Evolutionary conservation across 1,140 invertebrate genomes (phyloP), one percentile per base, ranked within the genome.

Genomic region (Aphelinus certus): DNA sequence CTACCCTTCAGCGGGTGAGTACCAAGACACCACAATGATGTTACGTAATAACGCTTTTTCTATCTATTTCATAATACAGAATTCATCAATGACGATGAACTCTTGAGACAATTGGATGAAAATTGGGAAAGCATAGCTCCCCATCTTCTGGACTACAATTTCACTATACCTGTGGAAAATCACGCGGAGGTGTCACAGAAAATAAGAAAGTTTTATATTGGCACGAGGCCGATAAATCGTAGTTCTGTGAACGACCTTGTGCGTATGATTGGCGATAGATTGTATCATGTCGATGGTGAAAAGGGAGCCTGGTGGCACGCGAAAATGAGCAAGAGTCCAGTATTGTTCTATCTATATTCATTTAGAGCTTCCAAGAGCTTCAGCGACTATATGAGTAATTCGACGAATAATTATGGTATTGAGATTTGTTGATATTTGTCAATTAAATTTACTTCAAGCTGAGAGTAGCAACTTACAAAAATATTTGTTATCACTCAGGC

Each of bases 361-460:
- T 57, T 57, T 10, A 56, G 66, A 57, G 53, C 66, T 57, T 7
- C 7, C 42, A 43, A 56, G 1, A 68, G 66, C 57, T 43, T 56
- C 2, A 57, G 42, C 46, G 53, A 68, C 4, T 26, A 3, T 43
- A 7, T 43, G 3, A 57, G 2, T 57, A 46, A 58, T 5, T 7
- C 26, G 2, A 58, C 26, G 26, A 26, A 26, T 26, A 81, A 89
- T 72, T 90, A 89, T 73, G 90, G 90, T 91, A 83, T 2, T 4
- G 4, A 6, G 26, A 26, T 26, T 26, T 26, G 26, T 26, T 26
- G 26, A 26, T 26, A 26, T 26, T 26, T 26, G 26, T 26, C 26
- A 26, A 26, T 26, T 26, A 26, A 26, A 26, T 26, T 26, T 26
- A 26, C 26, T 26, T 26, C 26, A 26, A 26, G 26, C 26, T 26